Evolutionary conservation across 23 tunicate genomes (phyloP), one percentile per base, ranked within the genome.

Genomic region (Aplidium turbinatum): DNA sequence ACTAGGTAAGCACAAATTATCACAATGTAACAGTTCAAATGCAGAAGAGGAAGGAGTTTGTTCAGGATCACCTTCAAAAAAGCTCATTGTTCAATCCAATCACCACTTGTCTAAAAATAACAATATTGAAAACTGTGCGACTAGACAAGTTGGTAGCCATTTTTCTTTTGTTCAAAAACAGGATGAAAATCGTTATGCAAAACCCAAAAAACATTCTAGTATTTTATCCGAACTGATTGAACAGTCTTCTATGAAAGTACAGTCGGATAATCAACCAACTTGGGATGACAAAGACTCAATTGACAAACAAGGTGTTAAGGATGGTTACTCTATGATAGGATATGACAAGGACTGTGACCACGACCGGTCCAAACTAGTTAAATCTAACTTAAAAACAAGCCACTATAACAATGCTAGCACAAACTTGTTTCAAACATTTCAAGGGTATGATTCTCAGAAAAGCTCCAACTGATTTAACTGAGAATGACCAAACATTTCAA

Each of bases 361-460:
- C 38, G 97, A 91, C 68, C 77, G 84, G 33, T 91, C 92, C 19
- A 84, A 79, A 56, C 33, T 31, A 3, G 77, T 66, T 26, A 83
- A 83, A 47, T 31, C 55, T 21, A 90, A 91, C 60, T 60, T 48
- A 54, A 79, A 85, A 56, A 21, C 22, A 31, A 45, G 38, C 24
- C 47, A 70, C 29, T 23, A 63, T 26, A 18, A 65, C 45, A 39
- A 42, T 18, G 22, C 40, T 2, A 62, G 63, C 68, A 19, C 72
- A 7, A 91, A 91, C 68, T 35, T 91, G 38, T 91, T 91, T 53
- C 97, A 91, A 67, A 79, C 70, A 31, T 91, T 84, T 79, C 97
- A 91, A 76, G 40, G 38, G 30, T 60, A 40, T 42, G n/a, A n/a
- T n/a, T n/a, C n/a, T n/a, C n/a, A n/a, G n/a, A n/a, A n/a, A n/a